Conservation (phyloP, 2,888 invertebrate species). For the Campopleginae sp. region DNA sequence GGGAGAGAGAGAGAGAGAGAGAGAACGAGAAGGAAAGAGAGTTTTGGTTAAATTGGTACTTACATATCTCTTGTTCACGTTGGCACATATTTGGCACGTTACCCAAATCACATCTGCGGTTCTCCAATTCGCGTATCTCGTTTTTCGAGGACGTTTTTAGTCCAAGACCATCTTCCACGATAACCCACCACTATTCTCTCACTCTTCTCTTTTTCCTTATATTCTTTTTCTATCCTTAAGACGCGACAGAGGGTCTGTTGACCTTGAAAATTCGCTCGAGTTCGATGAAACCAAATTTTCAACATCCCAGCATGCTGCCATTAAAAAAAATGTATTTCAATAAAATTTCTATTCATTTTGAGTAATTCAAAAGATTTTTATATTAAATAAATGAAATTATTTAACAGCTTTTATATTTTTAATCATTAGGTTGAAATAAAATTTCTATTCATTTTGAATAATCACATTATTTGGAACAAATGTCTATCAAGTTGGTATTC, state of each 20-base stretch:
- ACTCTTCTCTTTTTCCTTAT: constrained; percentile 14
- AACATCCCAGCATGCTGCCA: not conserved
- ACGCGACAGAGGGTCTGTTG: constrained; percentile 8
- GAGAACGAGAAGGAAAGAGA: constrained; percentile 45
- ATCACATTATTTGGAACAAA: no score
- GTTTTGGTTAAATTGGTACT: constrained; percentile 79
- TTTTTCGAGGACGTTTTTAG: constrained; percentile 78
- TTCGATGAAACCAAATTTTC: not conserved
- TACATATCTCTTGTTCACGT: constrained; percentile 79
- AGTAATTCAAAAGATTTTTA: no score
- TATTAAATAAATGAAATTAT: no score
- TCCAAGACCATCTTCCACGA: constrained; percentile 73
- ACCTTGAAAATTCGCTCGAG: not conserved
- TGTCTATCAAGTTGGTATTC: no score
- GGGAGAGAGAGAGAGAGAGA: constrained; percentile 25
- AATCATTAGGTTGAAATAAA: no score
- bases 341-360: no score
- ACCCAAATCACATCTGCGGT: constrained; percentile 75
- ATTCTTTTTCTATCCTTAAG: constrained; percentile 13
- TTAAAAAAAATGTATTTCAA: no score
- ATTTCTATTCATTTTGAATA: no score
- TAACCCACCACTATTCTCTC: constrained; percentile 58
- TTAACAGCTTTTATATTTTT: no score
- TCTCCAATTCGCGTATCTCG: constrained; percentile 73
- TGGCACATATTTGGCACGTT: constrained; percentile 81